These are phyloP conservation scores for Drosophila saltans DNA, from an alignment of 1,140 invertebrate species.

Conservation along the genomic window DNA sequence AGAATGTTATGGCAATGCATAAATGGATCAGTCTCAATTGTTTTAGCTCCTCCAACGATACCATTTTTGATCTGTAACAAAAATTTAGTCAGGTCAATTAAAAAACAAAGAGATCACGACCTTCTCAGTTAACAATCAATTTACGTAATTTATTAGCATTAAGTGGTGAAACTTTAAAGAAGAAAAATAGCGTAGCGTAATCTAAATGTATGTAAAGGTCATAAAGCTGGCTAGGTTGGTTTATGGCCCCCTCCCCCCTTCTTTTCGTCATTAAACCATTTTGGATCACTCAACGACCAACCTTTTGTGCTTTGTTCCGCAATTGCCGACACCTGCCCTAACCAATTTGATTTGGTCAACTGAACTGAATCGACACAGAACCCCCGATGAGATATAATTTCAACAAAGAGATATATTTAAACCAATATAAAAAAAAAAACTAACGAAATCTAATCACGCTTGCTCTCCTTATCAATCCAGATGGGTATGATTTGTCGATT, in stretches of 20 bases:
- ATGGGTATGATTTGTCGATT: slow-evolving; percentile 11
- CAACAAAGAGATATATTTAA: slow-evolving; percentile 8
- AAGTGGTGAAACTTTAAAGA: neutral
- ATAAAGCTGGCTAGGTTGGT: neutral
- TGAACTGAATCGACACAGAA: neutral
- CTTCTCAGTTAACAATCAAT: slow-evolving; percentile 11
- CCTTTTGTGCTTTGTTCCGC: slow-evolving; percentile 1
- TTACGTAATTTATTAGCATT: slow-evolving; percentile 46
- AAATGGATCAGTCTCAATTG: slow-evolving; percentile 86
- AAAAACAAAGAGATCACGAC: neutral
- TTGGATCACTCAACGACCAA: neutral
- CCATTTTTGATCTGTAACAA: slow-evolving; percentile 49
- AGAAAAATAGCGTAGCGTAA: neutral
- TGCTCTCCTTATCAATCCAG: slow-evolving; percentile 11
- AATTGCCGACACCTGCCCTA: slow-evolving; percentile 7
- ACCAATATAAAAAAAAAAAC: neutral
- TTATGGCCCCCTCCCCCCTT: neutral
- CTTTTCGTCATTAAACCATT: neutral
- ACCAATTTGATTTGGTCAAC: slow-evolving; percentile 7
- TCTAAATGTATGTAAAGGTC: neutral
- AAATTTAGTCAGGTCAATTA: slow-evolving; percentile 11
- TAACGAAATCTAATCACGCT: slow-evolving; percentile 5
- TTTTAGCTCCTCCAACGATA: slow-evolving; percentile 68
- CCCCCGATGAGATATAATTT: slow-evolving; percentile 2
- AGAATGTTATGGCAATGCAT: slow-evolving; percentile 94